phyloP scores from a whole-genome alignment of 1,140 invertebrate species.

The Atopsyche davidsoni region DNA sequence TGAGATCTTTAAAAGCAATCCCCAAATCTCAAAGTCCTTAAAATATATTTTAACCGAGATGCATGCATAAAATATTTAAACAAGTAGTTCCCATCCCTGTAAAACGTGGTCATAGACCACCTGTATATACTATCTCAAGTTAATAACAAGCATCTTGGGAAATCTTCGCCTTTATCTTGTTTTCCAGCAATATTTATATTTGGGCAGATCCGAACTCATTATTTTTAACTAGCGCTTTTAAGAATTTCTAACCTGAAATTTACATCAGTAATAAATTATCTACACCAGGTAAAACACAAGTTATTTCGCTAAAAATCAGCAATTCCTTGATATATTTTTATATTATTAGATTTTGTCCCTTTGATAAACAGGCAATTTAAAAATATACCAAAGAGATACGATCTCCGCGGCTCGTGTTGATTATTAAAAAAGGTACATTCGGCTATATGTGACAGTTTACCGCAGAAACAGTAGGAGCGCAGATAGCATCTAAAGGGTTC shows the following conservation, averaged over 20 bases:
- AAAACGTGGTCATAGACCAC: too few relatives aligned
- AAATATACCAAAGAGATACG: slow-evolving; percentile 20
- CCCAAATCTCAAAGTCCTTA: too few relatives aligned
- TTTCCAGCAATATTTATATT: slow-evolving; percentile 12
- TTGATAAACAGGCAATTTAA: slow-evolving; percentile 15
- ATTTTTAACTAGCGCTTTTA: not conserved
- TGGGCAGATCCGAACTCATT: not conserved
- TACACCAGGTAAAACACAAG: not conserved
- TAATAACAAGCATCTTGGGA: too few relatives aligned
- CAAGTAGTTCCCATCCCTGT: too few relatives aligned
- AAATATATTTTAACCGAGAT: too few relatives aligned
- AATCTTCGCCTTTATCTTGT: too few relatives aligned
- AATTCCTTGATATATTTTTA: slow-evolving; percentile 14
- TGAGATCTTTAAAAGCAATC: too few relatives aligned
- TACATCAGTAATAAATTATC: slow-evolving; percentile 3
- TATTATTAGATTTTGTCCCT: slow-evolving; percentile 9
- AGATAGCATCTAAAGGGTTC: slow-evolving; percentile 19
- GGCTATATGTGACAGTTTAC: too few relatives aligned
- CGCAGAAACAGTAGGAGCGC: slow-evolving; percentile 10
- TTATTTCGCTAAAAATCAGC: not conserved
- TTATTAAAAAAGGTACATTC: too few relatives aligned
- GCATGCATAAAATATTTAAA: too few relatives aligned
- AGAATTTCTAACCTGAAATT: slow-evolving; percentile 4
- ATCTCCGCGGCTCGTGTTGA: not conserved
- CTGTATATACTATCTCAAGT: too few relatives aligned